Base-by-base conservation (phyloP, 2,113 vertebrate species). In the Quiscalus mexicanus region DNA sequence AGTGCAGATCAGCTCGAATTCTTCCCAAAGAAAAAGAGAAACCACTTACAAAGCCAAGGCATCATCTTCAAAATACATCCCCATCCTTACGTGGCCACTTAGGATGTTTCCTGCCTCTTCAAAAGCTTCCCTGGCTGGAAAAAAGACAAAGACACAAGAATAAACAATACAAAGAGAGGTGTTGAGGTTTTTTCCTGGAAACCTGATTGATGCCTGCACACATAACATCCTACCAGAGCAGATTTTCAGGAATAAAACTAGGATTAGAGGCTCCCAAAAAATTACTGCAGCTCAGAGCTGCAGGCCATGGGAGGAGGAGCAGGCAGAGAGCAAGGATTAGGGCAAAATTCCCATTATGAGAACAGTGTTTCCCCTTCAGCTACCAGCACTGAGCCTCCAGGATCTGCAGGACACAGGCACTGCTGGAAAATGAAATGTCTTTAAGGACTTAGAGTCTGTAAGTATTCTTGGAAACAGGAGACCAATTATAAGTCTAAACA, bases 21-120 rank as follows among this genome's bases (percentile, higher is more conserved):
- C 45, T 37, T 55, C 33, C 15, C 52, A 58, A 20, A 71, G 20
- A 21, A 82, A 71, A 94, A 62, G 79, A 33, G 28, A 92, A 91
- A 79, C 44, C 42, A 98, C 98, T 97, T 95, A 98, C 98, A 98
- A 60, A 95, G 91, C 85, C 62, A 93, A 87, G 23, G 74, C 87
- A 78, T 98, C 98, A 35, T 96, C 97, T 89, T 98, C 98, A 6
- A 97, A 97, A 97, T 99, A 98, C 89, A 99, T 91, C 75, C 98
- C 99, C 42, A 96, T 98, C 49, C 95, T 97, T 53, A 98, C 92
- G 16, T 95, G 97, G 88, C 99, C 99, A 89, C 97, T 97, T 59
- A 99, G 92, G 18, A 94, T 85, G 84, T 79, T 96, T 73, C 98
- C 98, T 45, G 98, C 99, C 96, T 98, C 97, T 75, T 88, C 87